phyloP scores from a whole-genome alignment of 2,888 invertebrate species.

The Dermolepida albohirtum region DNA sequence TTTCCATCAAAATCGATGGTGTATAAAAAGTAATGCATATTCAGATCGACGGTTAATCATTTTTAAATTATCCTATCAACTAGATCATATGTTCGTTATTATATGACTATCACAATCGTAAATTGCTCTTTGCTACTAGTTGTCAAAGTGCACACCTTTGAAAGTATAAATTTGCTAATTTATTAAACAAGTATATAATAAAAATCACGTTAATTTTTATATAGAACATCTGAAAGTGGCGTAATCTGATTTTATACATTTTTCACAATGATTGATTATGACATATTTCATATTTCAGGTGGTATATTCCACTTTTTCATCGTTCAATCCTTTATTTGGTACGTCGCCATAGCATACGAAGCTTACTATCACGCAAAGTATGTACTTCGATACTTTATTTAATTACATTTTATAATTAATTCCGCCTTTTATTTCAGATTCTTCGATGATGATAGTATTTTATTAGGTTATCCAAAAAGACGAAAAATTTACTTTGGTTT shows the following conservation, averaged over 20 bases:
- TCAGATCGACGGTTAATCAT: no score
- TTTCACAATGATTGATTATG: background rate
- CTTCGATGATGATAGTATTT: constrained; percentile 19
- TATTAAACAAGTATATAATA: no score
- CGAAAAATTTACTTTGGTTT: constrained; percentile 44
- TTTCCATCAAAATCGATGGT: no score
- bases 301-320: constrained; percentile 57
- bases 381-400: constrained; percentile 37
- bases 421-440: constrained; percentile 3
- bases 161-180: no score
- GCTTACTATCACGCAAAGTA: constrained; percentile 55
- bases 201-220: no score
- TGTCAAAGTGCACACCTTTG: no score
- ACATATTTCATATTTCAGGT: constrained; percentile 52
- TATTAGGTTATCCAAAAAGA: constrained; percentile 38
- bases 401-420: background rate
- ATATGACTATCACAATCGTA: no score
- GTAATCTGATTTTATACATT: background rate
- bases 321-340: constrained; percentile 57
- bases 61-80: no score
- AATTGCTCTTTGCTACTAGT: no score
- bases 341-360: constrained; percentile 56
- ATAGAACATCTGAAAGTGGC: background rate
- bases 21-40: no score
- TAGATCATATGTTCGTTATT: no score